Base-by-base conservation (phyloP, 2,113 vertebrate species). In the Rhinoptilus africanus region DNA sequence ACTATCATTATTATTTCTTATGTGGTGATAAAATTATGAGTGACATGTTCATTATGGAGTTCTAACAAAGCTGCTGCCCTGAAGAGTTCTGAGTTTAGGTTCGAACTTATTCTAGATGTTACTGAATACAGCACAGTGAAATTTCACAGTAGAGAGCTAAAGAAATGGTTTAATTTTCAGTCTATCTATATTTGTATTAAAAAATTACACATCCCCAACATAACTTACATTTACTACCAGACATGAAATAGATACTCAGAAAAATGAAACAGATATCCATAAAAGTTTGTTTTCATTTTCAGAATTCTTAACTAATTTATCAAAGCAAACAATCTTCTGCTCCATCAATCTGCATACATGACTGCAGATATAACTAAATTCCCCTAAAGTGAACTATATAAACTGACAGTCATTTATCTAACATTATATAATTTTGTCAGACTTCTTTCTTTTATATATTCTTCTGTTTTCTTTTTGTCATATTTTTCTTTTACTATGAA, bases 401-500 rank as follows among this genome's bases (percentile, higher is more conserved):
- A 35, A 57, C 8, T 72, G 35, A 17, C 7, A 89, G 22, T 24
- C 5, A 35, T 68, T 94, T 51, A 28, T 79, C 27, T 67, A 59
- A 75, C 10, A 26, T 76, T 22, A 32, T 39, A 22, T 64, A 18
- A 37, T 78, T 84, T 79, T 93, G 8, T 35, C 17, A 64, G 6
- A 39, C 8, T 23, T 76, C 9, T 63, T 91, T 74, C 24, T 67
- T 71, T 51, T 57, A 72, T 6, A 54, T 63, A 27, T 62, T 48
- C 4, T 9, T 59, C 6, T 66, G 0, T n/a, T 56, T 62, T 69
- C 1, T 32, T 24, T 21, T 43, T 17, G 1, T 71, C 2, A 10
- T 45, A 30, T 69, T 83, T 72, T 78, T 47, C 34, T 71, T 63
- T 69, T 26, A 85, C 14, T n/a, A 5, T 39, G 37, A 48, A 85